Conservation (phyloP, 2,113 vertebrate species). For the Struthidea cinerea region DNA sequence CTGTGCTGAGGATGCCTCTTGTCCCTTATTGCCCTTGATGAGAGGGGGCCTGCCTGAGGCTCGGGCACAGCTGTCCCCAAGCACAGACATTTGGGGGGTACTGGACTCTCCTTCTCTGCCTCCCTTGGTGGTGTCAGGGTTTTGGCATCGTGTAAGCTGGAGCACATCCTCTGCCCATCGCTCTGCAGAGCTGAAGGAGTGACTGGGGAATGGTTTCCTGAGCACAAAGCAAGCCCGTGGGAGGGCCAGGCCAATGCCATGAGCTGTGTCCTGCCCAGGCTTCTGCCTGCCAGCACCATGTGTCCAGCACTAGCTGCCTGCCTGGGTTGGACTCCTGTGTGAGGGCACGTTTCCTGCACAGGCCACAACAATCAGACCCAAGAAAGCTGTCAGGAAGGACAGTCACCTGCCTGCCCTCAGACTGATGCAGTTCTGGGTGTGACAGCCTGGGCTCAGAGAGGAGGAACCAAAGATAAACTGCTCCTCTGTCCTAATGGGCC, state of each 20-base stretch:
- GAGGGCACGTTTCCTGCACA: rapidly evolving
- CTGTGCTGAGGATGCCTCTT: background rate
- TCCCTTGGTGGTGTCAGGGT: background rate
- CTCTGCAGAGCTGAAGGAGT: background rate
- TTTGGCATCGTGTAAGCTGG: background rate
- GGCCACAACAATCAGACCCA: background rate
- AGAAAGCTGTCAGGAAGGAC: background rate
- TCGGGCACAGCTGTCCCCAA: background rate
- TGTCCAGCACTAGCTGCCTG: background rate
- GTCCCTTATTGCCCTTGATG: rapidly evolving
- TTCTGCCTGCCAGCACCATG: rapidly evolving
- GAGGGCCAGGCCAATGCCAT: background rate
- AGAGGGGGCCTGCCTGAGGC: background rate
- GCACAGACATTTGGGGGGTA: background rate
- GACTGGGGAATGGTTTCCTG: background rate
- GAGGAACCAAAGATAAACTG: background rate
- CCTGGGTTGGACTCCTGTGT: background rate
- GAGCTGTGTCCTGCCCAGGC: background rate
- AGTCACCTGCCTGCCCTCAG: background rate
- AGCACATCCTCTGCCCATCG: rapidly evolving
- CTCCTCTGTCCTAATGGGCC: background rate
- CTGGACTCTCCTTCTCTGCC: background rate
- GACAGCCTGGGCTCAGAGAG: background rate
- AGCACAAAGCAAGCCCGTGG: background rate
- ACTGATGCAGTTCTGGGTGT: background rate